Conservation (phyloP, 1,140 invertebrate genomes). For the Lepidurus couesii region DNA sequence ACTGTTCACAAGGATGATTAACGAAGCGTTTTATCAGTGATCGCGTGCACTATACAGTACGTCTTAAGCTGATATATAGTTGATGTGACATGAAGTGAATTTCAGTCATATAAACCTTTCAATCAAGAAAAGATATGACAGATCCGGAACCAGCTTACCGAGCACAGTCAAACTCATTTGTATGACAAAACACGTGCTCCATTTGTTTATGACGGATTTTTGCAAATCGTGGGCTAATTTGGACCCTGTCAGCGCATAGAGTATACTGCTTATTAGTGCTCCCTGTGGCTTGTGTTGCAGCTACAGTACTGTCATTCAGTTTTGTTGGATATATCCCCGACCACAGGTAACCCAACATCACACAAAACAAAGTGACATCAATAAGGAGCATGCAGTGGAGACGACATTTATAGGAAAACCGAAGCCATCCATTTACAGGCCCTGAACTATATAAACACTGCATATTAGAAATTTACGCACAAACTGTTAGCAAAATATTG, state of each 20-base stretch:
- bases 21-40: too few relatives aligned
- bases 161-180: background rate
- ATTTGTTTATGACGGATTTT: constrained; percentile 38
- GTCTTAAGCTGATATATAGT: too few relatives aligned
- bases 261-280: constrained; percentile 36
- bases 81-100: background rate
- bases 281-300: constrained; percentile 36
- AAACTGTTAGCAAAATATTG: too few relatives aligned
- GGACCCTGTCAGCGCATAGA: constrained; percentile 37
- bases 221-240: constrained; percentile 38
- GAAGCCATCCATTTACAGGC: too few relatives aligned
- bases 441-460: too few relatives aligned
- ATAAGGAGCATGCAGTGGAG: background rate
- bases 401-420: constrained; percentile 4
- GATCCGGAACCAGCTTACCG: background rate
- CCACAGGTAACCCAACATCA: constrained; percentile 36
- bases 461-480: too few relatives aligned
- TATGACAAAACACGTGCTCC: background rate
- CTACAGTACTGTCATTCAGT: constrained; percentile 37
- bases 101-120: background rate
- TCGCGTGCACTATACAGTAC: too few relatives aligned
- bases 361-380: background rate
- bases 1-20: too few relatives aligned
- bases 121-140: background rate
- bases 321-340: constrained; percentile 37